Percentiles rank a stretch among this genome's conserved stretches.
phyloP scores from a whole-genome alignment of 2,797 vertebrate species.

The Lagorchestes hirsutus region DNA sequence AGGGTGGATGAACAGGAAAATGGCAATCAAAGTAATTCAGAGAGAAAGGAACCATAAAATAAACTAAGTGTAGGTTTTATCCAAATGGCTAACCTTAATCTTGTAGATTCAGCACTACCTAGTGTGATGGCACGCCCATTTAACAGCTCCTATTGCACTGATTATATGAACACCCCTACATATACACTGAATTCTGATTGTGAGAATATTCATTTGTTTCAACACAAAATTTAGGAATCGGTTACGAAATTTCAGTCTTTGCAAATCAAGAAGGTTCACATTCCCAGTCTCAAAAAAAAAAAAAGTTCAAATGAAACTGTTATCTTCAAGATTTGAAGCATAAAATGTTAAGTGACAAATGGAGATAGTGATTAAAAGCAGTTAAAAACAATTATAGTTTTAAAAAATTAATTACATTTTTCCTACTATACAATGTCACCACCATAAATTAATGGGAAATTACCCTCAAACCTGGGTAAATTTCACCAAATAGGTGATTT shows the following conservation, averaged over 20 bases:
- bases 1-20: constrained; percentile 54
- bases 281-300: background rate
- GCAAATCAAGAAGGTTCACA: background rate
- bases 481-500: constrained; percentile 31
- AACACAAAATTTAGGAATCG: constrained; percentile 44
- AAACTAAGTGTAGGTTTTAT: background rate
- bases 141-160: background rate
- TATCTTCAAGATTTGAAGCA: background rate
- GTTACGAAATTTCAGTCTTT: constrained; percentile 14
- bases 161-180: background rate
- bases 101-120: background rate
- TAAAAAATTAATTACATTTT: constrained; percentile 13
- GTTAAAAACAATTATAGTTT: background rate
- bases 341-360: constrained; percentile 8
- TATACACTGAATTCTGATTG: constrained; percentile 45
- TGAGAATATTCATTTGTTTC: background rate
- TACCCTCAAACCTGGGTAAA: constrained; percentile 59
- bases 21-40: background rate
- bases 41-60: background rate
- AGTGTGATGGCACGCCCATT: background rate
- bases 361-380: background rate
- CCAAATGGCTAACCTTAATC: background rate
- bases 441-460: constrained; percentile 59
- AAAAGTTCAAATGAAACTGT: constrained; percentile 25
- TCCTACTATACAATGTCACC: constrained; percentile 17